These are phyloP conservation scores for Cryptotis parvus DNA, from an alignment of 2,113 vertebrate species.

Conservation along the genomic window DNA sequence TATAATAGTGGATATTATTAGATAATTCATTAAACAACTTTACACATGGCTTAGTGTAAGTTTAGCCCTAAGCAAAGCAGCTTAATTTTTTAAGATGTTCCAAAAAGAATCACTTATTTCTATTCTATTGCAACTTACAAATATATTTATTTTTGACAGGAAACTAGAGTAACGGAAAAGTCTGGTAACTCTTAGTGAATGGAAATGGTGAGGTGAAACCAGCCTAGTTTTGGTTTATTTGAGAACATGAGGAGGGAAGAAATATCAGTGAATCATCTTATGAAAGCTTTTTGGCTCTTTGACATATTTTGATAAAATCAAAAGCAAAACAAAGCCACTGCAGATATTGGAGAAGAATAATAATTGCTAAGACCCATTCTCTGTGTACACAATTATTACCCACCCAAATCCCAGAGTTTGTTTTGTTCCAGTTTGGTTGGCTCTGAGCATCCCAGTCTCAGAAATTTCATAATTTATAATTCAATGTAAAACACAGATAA, in stretches of 20 bases:
- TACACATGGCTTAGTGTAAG: neutral
- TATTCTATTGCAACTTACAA: neutral
- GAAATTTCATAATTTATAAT: slow-evolving; percentile 11
- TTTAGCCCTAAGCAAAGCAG: neutral
- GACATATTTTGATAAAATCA: neutral
- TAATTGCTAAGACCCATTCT: neutral
- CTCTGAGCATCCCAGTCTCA: neutral
- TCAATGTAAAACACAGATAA: neutral
- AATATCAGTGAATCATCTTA: no score
- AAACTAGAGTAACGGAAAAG: neutral
- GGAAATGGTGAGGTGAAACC: no score
- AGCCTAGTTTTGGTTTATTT: neutral
- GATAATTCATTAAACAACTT: slow-evolving; percentile 47
- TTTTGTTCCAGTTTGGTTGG: slow-evolving; percentile 10
- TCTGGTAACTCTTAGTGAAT: neutral
- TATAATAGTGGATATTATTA: slow-evolving; percentile 35
- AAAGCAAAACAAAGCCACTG: neutral
- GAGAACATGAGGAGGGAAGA: neutral
- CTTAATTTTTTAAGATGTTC: neutral
- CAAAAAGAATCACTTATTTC: neutral
- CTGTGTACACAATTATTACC: neutral
- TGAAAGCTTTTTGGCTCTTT: neutral
- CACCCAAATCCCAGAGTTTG: neutral
- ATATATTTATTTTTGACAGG: neutral
- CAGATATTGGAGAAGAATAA: neutral